Base-by-base conservation (phyloP, 1,140 invertebrate species). In the Acromyrmex charruanus region DNA sequence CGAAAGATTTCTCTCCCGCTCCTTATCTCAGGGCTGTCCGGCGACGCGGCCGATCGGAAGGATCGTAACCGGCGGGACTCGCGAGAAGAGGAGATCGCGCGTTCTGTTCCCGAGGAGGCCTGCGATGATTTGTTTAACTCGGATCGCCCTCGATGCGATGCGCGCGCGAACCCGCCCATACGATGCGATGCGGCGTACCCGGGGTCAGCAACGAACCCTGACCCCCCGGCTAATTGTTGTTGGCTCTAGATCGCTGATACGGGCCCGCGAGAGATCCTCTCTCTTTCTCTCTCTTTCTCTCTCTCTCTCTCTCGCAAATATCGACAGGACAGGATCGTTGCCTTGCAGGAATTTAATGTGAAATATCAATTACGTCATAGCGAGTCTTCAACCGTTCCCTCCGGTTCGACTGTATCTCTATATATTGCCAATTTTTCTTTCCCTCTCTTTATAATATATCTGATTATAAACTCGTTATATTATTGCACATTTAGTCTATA, bases 151-250 rank as follows among this genome's bases (percentile, higher is more conserved):
- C 89, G 90, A 94, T 94, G 91, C 89, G 86, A 91, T 89, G 86
- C 35, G 53, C 53, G 80, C 53, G 81, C 71, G 68, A 89, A 88
- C 91, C 93, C 92, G 91, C 93, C 93, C 92, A 93, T 93, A 39
- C 49, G 65, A 71, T 81, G 51, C 88, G 89, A 81, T 81, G 49
- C 88, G 89, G 90, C 89, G 59, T 88, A 92, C 61, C 44, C 25
- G 61, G 72, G 59, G 77, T 81, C 77, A 81, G 77, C 77, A 81
- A 81, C 94, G 94, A 95, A 95, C 95, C 94, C 90, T 95, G 94
- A 95, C 95, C 95, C 93, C 92, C 91, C 87, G 91, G 94, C 95
- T 95, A 95, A 95, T 95, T 95, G 93, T 95, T 95, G 95, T 95
- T 95, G 94, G 93, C 93, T 95, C 94, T 95, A 95, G 95, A 95